Conservation (phyloP, 2,888 invertebrate genomes). For the Plebejus anna region DNA sequence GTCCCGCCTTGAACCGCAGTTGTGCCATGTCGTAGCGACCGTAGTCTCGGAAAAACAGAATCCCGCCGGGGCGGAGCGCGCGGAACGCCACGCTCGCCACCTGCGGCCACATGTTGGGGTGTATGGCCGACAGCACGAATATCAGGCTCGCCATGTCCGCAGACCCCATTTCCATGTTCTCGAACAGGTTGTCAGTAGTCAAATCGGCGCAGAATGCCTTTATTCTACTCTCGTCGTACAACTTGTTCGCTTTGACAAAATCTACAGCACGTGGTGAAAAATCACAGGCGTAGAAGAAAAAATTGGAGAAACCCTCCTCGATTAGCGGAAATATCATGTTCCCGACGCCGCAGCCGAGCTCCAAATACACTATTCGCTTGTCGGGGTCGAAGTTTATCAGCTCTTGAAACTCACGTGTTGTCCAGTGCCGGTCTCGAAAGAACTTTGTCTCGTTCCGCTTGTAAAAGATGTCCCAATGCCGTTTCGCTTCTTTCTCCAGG, state of each 20-base stretch:
- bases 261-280: conserved; percentile 94
- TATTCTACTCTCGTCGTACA: conserved; percentile 83
- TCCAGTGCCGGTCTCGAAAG: conserved; percentile 98
- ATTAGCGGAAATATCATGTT: conserved; percentile 96
- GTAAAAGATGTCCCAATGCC: conserved; percentile 98
- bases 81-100: conserved; percentile 83
- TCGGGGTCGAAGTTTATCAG: conserved; percentile 79
- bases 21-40: conserved; percentile 98
- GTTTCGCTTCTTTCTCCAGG: conserved; percentile 90
- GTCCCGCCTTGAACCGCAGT: conserved; percentile 93
- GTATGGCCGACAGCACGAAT: conserved; percentile 96
- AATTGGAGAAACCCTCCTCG: conserved; percentile 83
- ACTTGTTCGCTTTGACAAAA: conserved; percentile 85
- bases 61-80: conserved; percentile 86
- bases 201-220: conserved; percentile 92
- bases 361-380: conserved; percentile 83
- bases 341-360: conserved; percentile 98
- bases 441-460: conserved; percentile 96
- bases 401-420: conserved; percentile 94
- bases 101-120: conserved; percentile 88
- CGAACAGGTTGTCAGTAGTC: conserved; percentile 83
- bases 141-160: conserved; percentile 93
- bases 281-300: conserved; percentile 93
- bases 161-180: conserved; percentile 66
- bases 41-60: conserved; percentile 94